These are phyloP conservation scores for Fissipunctia ypsillon DNA, from an alignment of 2,888 invertebrate genomes.

Conservation along the genomic window DNA sequence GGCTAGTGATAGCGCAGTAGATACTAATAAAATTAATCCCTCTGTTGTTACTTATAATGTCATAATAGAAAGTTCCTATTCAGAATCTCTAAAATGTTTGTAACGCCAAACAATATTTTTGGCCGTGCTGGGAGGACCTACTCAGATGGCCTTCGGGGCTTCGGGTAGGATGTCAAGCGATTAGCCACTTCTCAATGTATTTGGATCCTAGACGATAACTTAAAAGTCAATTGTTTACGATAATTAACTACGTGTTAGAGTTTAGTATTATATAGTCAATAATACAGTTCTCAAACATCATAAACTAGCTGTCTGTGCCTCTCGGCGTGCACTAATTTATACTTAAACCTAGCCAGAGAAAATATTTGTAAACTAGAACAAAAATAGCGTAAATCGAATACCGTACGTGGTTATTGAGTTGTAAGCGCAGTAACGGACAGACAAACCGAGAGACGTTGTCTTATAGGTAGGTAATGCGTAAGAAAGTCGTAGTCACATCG, in stretches of 20 bases:
- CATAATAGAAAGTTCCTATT: neutral
- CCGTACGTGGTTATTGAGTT: slow-evolving; percentile 44
- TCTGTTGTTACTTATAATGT: neutral
- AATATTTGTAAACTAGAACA: slow-evolving; percentile 42
- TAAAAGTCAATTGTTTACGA: slow-evolving; percentile 8
- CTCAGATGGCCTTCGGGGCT: neutral
- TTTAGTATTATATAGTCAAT: neutral
- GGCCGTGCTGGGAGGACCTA: neutral
- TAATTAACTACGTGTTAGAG: slow-evolving; percentile 1
- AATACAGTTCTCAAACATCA: slow-evolving; percentile 10
- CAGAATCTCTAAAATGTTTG: neutral
- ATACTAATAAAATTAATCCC: neutral
- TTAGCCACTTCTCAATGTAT: slow-evolving; percentile 6
- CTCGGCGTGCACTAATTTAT: slow-evolving; percentile 7
- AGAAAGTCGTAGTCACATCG: slow-evolving; percentile 21
- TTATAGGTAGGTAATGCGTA: slow-evolving; percentile 6
- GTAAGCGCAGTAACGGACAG: slow-evolving; percentile 40
- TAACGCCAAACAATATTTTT: neutral
- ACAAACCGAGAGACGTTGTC: slow-evolving; percentile 19
- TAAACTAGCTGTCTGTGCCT: slow-evolving; percentile 7
- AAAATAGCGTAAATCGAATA: slow-evolving; percentile 50
- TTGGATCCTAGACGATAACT: neutral
- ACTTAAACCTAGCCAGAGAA: slow-evolving; percentile 27
- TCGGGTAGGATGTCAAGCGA: neutral
- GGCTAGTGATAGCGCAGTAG: neutral